Conservation (phyloP, 2,888 invertebrate genomes). For the Biston betularia region DNA sequence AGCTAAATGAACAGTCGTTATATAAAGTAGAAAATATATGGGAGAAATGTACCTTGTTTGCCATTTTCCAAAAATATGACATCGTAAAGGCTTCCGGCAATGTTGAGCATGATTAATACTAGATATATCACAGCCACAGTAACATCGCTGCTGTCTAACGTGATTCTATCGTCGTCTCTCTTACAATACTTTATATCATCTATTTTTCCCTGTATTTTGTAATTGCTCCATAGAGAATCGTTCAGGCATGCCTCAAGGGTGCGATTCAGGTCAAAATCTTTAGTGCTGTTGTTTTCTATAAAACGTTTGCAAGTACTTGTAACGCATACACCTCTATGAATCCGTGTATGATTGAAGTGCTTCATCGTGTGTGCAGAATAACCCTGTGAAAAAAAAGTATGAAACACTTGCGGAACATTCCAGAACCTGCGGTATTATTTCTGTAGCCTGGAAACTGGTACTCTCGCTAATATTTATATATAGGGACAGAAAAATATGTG, state of each 20-base stretch:
- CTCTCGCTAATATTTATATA: too few relatives aligned
- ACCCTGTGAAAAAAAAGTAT: conserved; percentile 52
- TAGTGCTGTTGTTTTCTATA: conserved; percentile 28
- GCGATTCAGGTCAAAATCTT: conserved; percentile 51
- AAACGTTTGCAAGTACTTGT: conserved; percentile 63
- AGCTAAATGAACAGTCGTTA: background rate
- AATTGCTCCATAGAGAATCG: conserved; percentile 61
- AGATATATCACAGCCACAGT: conserved; percentile 56
- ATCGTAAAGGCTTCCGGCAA: conserved; percentile 71
- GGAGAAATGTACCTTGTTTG: conserved; percentile 56
- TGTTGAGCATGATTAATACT: conserved; percentile 62
- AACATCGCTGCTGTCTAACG: conserved; percentile 63
- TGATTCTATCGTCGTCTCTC: conserved; percentile 50
- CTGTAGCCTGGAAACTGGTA: too few relatives aligned
- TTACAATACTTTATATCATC: conserved; percentile 67
- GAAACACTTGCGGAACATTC: too few relatives aligned
- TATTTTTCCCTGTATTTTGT: conserved; percentile 63
- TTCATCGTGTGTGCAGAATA: conserved; percentile 70
- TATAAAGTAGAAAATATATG: background rate
- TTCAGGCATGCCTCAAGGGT: conserved; percentile 73
- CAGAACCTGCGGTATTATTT: too few relatives aligned
- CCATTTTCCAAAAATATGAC: conserved; percentile 31
- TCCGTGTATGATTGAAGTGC: conserved; percentile 75
- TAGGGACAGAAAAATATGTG: too few relatives aligned
- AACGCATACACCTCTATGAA: conserved; percentile 75